These are phyloP conservation scores for Oncorhynchus clarkii DNA, from an alignment of 2,113 vertebrate genomes.

Conservation along the genomic window DNA sequence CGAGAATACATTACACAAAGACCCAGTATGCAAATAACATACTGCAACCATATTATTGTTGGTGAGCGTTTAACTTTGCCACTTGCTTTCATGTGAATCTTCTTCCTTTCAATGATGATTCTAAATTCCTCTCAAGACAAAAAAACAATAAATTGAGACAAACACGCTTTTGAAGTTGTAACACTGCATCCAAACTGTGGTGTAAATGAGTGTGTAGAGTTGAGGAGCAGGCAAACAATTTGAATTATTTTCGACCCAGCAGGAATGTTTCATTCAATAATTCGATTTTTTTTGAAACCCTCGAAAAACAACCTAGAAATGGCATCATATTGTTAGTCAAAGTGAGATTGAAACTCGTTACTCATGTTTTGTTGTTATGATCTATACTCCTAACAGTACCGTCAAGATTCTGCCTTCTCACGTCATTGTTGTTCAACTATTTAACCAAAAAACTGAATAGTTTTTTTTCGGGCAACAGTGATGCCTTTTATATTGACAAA, in stretches of 20 bases:
- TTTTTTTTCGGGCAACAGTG: too few relatives aligned
- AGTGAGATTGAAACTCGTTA: neutral
- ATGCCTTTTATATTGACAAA: too few relatives aligned
- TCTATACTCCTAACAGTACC: too few relatives aligned
- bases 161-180: neutral
- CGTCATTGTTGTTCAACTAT: too few relatives aligned
- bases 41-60: slow-evolving; percentile 51
- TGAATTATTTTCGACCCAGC: neutral
- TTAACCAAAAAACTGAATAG: too few relatives aligned
- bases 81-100: slow-evolving; percentile 55
- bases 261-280: neutral
- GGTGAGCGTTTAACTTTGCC: slow-evolving; percentile 60
- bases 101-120: slow-evolving; percentile 25
- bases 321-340: neutral
- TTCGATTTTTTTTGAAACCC: neutral
- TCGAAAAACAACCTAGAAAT: neutral
- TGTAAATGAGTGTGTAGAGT: neutral
- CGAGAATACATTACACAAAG: slow-evolving; percentile 65
- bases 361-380: too few relatives aligned
- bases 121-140: slow-evolving; percentile 33
- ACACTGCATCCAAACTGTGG: neutral
- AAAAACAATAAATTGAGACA: neutral
- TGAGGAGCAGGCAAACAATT: neutral
- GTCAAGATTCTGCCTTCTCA: too few relatives aligned
- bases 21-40: slow-evolving; percentile 51